A percentile compares a stretch with the other conserved stretches of the same genome.
Conservation (phyloP, 2,113 vertebrate genomes). For the Phrynocephalus versicolor region DNA sequence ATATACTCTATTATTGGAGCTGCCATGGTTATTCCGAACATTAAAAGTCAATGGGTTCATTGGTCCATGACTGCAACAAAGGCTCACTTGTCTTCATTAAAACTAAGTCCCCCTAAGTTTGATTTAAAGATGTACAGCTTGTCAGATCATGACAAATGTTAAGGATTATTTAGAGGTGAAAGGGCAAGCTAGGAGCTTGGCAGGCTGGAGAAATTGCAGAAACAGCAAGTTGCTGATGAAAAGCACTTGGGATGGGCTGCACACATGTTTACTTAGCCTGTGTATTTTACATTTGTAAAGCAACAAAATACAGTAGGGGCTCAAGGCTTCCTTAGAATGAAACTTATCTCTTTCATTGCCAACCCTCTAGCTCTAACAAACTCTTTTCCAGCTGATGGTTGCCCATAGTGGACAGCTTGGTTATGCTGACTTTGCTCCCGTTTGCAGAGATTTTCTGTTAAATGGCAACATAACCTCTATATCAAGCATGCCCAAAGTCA, state of each 20-base stretch:
- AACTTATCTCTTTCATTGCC: background rate
- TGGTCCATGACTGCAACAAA: constrained; percentile 19
- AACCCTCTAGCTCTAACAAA: too few species aligned
- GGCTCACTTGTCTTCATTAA: background rate
- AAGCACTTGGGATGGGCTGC: background rate
- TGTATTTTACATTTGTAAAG: background rate
- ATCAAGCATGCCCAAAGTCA: too few species aligned
- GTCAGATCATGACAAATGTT: background rate
- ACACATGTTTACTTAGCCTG: background rate
- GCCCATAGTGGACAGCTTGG: too few species aligned
- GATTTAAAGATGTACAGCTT: background rate
- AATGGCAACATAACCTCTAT: too few species aligned
- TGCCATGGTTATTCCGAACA: background rate
- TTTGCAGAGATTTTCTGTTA: too few species aligned
- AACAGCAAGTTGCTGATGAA: background rate
- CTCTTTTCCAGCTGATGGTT: too few species aligned
- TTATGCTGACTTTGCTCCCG: too few species aligned
- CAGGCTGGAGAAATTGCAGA: background rate
- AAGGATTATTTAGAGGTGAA: background rate
- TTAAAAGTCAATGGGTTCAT: constrained; percentile 7
- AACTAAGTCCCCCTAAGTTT: background rate
- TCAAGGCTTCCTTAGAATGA: background rate
- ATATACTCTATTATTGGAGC: background rate
- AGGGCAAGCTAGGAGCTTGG: background rate
- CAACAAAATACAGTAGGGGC: background rate